Evolutionary conservation across 2,113 vertebrate species (phyloP), one percentile per base, ranked within the genome.

Genomic region (Microcebus tavaratra): DNA sequence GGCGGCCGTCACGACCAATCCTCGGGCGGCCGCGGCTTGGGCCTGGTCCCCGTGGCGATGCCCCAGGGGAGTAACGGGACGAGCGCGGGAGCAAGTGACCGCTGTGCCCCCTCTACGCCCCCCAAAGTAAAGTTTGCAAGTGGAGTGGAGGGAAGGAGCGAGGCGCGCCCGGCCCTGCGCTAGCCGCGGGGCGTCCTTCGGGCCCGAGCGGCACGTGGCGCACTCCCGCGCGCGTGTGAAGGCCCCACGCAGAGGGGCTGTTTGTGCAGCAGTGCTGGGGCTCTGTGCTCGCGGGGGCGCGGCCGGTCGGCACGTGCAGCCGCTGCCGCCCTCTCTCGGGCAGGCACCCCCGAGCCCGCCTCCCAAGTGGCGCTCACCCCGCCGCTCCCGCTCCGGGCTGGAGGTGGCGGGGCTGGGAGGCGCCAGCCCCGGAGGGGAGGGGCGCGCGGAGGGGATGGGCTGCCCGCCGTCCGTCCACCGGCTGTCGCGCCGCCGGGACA

Each of bases 341-440:
- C 50, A 6, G 4, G 29, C 79, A 29, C 39, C 39, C 36, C 17
- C 17, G 10, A 42, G 3, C 55, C 84, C 53, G 68, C 72, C 45
- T 12, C 36, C 3, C 23, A 18, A 1, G 3, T 25, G 25, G 27
- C 61, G 27, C 59, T 6, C 17, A 12, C 48, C 59, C 97, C 80
- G 59, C 65, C 92, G 86, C 87, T 94, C 97, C 97, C 67, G 97
- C 97, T 98, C 94, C 87, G 97, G 98, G 97, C 97, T 93, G 97
- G 95, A 68, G 61, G 76, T 57, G 61, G 68, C 8, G 4, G 85
- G 67, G 89, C 29, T 13, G 89, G 90, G 96, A 73, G 88, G 95
- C 75, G 10, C 97, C 97, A n/a, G 31, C 83, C 25, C 20, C 25
- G 34, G 73, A 78, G 95, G 85, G 97, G 96, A 91, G 95, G 97